Percentiles rank a stretch among this genome's conserved stretches.
Conservation (phyloP, 2,113 vertebrate genomes). For the Ceratotherium simum region DNA sequence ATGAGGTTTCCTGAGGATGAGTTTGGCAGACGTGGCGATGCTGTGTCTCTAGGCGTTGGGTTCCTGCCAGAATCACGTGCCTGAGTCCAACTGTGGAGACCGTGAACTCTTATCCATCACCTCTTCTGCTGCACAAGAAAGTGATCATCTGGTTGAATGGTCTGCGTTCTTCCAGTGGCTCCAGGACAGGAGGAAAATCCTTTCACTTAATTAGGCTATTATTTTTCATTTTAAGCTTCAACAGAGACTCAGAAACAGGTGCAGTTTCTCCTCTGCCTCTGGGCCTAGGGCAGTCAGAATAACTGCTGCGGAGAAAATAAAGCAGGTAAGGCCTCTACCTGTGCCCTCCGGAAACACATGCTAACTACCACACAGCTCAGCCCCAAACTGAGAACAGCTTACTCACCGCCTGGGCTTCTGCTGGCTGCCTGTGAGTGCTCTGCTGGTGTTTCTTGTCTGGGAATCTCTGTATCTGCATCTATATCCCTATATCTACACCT, state of each 20-base stretch:
- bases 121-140: conserved; percentile 24
- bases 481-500: background rate
- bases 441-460: conserved; percentile 47
- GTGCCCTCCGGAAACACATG: conserved; percentile 49
- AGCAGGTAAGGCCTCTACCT: conserved; percentile 33
- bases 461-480: background rate
- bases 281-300: conserved; percentile 41
- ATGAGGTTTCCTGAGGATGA: conserved; percentile 58
- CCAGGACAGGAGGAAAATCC: conserved; percentile 30
- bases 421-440: conserved; percentile 48
- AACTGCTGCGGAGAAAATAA: background rate
- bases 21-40: conserved; percentile 14
- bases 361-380: conserved; percentile 60
- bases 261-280: conserved; percentile 47
- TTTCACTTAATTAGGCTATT: conserved; percentile 62
- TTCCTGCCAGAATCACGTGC: conserved; percentile 18
- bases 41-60: conserved; percentile 62
- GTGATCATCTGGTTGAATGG: background rate
- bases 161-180: background rate
- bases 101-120: conserved; percentile 64
- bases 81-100: conserved; percentile 31
- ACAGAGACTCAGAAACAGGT: conserved; percentile 4
- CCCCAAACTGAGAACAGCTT: conserved; percentile 46
- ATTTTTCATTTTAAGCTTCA: conserved; percentile 75
- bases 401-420: conserved; percentile 50